Percentiles rank a stretch among this genome's conserved stretches.
Conservation (phyloP, 2,797 vertebrate species). For the Petrocephalus sullivani region DNA sequence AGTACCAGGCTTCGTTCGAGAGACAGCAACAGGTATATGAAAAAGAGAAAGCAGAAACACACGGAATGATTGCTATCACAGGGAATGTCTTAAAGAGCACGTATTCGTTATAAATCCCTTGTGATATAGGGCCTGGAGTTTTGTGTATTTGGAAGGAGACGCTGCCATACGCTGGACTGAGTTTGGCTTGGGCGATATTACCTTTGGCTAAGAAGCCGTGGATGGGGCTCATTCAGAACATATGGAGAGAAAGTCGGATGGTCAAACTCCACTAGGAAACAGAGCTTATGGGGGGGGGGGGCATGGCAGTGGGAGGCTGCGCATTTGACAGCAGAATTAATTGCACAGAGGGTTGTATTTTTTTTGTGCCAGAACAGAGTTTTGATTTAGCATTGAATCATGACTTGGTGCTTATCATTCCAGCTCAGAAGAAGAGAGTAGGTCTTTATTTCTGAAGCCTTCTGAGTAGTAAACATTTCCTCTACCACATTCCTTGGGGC, state of each 20-base stretch:
- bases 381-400: background rate
- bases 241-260: background rate
- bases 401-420: background rate
- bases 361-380: background rate
- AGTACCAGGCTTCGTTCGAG: background rate
- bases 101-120: background rate
- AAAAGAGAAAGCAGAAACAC: background rate
- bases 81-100: background rate
- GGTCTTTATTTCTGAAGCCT: background rate
- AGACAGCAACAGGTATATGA: background rate
- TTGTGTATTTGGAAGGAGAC: background rate
- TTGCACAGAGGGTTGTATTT: background rate
- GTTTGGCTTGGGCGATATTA: background rate
- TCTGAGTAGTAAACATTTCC: background rate
- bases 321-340: slow-evolving; percentile 10
- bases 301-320: background rate
- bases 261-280: background rate
- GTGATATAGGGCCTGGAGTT: background rate
- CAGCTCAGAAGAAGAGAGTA: background rate
- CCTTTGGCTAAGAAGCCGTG: background rate
- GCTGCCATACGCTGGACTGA: background rate
- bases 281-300: background rate
- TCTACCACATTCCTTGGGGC: background rate
- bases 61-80: background rate
- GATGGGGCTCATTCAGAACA: background rate